Evolutionary conservation across 2,113 vertebrate genomes (phyloP).

Genomic region (Aramus guarauna): DNA sequence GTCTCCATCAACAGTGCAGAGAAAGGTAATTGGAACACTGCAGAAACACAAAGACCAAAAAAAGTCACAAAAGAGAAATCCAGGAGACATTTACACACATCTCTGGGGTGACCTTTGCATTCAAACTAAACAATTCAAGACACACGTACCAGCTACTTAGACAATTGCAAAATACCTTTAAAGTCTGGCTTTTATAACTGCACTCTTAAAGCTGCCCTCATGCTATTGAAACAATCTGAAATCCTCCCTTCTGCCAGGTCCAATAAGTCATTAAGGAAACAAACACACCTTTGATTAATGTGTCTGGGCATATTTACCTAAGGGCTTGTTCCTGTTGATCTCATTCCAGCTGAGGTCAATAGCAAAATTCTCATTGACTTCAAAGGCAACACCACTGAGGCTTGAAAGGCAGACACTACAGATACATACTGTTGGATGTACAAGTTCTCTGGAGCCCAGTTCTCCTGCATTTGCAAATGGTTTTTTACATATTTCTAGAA

Average conservation of each 20-base stretch:
- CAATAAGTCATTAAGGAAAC: slow-evolving; percentile 42
- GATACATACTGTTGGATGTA: not conserved
- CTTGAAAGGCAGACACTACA: not conserved
- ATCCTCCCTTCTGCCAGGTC: not conserved
- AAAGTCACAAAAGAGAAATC: not conserved
- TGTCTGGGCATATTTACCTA: slow-evolving; percentile 38
- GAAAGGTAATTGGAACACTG: not conserved
- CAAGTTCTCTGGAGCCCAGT: not conserved
- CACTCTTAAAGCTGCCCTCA: not conserved
- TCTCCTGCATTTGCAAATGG: not conserved
- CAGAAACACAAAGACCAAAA: not conserved
- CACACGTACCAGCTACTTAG: not conserved
- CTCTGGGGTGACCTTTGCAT: not conserved
- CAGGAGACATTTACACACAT: not conserved
- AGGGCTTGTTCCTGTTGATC: not conserved
- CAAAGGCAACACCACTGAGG: not conserved
- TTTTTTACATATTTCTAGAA: not conserved
- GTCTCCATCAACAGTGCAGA: not conserved
- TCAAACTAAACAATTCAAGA: not conserved
- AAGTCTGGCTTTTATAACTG: not conserved
- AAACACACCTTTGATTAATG: slow-evolving; percentile 53
- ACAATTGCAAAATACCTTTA: not conserved
- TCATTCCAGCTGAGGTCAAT: slow-evolving; percentile 37
- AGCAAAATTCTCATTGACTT: slow-evolving; percentile 43
- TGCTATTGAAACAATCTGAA: not conserved